phyloP scores from a whole-genome alignment of 2,888 invertebrate species.

The Synanthedon tipuliformis region DNA sequence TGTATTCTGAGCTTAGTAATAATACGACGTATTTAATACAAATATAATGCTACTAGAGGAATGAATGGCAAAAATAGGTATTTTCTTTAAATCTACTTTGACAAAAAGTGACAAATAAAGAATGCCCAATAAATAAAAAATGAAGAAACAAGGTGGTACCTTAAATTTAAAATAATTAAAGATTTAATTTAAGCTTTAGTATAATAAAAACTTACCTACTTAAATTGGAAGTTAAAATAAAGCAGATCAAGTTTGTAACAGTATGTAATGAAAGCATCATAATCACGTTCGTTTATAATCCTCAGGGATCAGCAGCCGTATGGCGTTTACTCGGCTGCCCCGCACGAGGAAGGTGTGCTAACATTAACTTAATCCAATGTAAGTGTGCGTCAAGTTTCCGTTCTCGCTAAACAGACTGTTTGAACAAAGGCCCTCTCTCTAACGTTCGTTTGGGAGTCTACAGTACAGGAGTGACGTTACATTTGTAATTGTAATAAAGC shows the following conservation, averaged over 20 bases:
- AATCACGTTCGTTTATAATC: not conserved
- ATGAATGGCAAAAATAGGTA: no score
- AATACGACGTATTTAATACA: no score
- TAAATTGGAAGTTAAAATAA: not conserved
- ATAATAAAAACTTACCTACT: no score
- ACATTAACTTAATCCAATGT: not conserved
- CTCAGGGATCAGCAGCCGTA: not conserved
- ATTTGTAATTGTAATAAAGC: constrained; percentile 11
- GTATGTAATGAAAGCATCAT: not conserved
- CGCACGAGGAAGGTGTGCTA: not conserved
- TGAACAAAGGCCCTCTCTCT: not conserved
- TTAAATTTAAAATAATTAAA: no score
- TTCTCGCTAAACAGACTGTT: not conserved
- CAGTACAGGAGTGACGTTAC: constrained; percentile 1
- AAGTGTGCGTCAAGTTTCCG: not conserved
- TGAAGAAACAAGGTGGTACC: no score
- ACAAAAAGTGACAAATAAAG: no score
- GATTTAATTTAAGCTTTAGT: no score
- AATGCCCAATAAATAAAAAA: no score
- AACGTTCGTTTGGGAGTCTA: not conserved
- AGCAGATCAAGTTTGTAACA: not conserved
- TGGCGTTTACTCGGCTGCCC: not conserved
- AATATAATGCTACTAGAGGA: no score
- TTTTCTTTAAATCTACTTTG: no score
- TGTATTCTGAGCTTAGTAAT: no score